phyloP scores from a whole-genome alignment of 2,888 invertebrate species.

The Pycnomerus fuliginosus region DNA sequence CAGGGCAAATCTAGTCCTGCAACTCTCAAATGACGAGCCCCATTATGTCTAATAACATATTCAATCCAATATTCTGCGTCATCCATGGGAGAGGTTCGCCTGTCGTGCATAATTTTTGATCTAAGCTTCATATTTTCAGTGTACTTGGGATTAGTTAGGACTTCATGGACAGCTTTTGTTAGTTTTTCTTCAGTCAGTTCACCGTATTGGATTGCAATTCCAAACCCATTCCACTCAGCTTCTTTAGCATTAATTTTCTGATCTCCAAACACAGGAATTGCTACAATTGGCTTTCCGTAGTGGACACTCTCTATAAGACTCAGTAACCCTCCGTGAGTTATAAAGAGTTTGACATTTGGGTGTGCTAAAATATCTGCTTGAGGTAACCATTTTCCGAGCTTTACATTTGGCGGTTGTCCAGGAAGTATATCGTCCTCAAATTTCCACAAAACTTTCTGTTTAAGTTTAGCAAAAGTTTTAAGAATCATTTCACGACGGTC shows the following conservation, averaged over 20 bases:
- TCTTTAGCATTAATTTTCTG: conserved; percentile 56
- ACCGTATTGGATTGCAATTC: conserved; percentile 21
- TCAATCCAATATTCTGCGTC: conserved; percentile 17
- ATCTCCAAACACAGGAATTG: conserved; percentile 57
- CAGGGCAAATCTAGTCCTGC: conserved; percentile 14
- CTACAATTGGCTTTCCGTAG: conserved; percentile 55
- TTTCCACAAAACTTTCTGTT: conserved; percentile 65
- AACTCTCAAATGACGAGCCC: conserved; percentile 16
- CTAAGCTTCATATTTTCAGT: conserved; percentile 6
- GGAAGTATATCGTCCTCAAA: conserved; percentile 45
- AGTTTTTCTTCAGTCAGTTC: conserved; percentile 10
- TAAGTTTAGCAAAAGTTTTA: conserved; percentile 57
- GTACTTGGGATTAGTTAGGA: conserved; percentile 35
- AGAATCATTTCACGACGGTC: conserved; percentile 56
- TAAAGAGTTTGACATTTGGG: conserved; percentile 53
- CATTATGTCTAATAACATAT: conserved; percentile 15
- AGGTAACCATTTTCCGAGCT: conserved; percentile 51
- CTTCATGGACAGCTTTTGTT: conserved; percentile 28
- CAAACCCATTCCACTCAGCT: conserved; percentile 51
- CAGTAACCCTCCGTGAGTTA: conserved; percentile 55
- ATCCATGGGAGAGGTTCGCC: conserved; percentile 9
- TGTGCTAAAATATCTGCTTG: conserved; percentile 50
- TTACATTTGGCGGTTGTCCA: conserved; percentile 48
- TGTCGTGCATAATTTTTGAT: conserved; percentile 17
- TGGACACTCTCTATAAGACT: conserved; percentile 55